These are phyloP conservation scores for Dryobates pubescens DNA, from an alignment of 2,797 vertebrate species.

Conservation along the genomic window DNA sequence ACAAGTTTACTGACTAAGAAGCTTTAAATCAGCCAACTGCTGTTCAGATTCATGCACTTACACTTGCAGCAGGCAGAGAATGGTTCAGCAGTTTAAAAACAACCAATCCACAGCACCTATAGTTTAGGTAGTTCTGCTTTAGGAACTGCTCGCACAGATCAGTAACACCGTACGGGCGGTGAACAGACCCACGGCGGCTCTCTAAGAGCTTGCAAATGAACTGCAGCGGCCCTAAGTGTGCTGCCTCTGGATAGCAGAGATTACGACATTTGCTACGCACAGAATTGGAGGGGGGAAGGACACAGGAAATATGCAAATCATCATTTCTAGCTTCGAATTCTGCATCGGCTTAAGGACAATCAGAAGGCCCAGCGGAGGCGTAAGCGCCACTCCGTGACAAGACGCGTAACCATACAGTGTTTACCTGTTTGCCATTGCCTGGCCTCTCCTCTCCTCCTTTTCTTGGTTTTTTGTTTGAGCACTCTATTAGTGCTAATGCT, in stretches of 20 bases:
- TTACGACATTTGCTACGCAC: constrained; percentile 25
- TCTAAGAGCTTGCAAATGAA: constrained; percentile 1
- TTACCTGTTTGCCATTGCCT: constrained; percentile 98
- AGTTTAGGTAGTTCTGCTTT: constrained; percentile 7
- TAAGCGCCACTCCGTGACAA: constrained; percentile 54
- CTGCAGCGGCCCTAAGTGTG: constrained; percentile 4
- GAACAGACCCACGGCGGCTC: background rate
- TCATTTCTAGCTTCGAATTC: constrained; percentile 4
- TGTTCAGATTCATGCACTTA: constrained; percentile 62
- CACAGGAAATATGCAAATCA: constrained; percentile 68
- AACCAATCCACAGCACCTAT: constrained; percentile 55
- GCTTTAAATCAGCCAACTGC: constrained; percentile 44
- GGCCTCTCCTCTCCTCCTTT: constrained; percentile 93
- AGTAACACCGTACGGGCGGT: background rate
- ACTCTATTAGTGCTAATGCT: constrained; percentile 87
- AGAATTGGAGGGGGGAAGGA: constrained; percentile 70
- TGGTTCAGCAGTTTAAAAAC: constrained; percentile 52
- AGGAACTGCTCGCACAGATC: constrained; percentile 33
- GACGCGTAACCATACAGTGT: constrained; percentile 51
- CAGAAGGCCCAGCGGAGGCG: constrained; percentile 45
- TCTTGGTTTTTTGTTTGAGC: constrained; percentile 94
- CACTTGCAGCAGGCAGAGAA: constrained; percentile 56
- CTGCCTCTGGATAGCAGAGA: constrained; percentile 2
- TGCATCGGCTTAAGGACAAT: constrained; percentile 9
- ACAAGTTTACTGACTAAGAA: constrained; percentile 13